Percentiles rank a stretch among this genome's conserved stretches.
phyloP scores from a whole-genome alignment of 2,797 vertebrate species.

The Arremon aurantiirostris region DNA sequence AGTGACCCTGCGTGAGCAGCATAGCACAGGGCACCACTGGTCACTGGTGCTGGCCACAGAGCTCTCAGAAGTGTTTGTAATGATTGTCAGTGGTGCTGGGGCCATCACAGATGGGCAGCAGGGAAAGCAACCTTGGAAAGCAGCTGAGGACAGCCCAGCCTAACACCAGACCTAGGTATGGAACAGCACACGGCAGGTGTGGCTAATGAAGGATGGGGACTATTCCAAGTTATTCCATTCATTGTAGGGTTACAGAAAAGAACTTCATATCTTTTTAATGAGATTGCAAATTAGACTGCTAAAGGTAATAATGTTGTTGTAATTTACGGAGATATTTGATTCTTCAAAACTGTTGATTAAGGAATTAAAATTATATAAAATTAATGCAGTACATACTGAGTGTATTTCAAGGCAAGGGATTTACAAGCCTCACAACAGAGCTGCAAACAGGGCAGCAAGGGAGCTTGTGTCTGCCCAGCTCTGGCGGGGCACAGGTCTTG shows the following conservation, averaged over 20 bases:
- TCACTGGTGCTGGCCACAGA: background rate
- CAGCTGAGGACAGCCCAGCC: background rate
- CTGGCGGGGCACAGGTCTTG: background rate
- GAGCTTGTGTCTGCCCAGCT: background rate
- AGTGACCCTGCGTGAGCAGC: rapidly evolving
- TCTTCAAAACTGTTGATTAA: slow-evolving; percentile 51
- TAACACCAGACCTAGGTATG: background rate
- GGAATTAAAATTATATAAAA: slow-evolving; percentile 22
- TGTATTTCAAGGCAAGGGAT: background rate
- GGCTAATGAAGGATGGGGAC: background rate
- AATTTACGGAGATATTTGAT: slow-evolving; percentile 26
- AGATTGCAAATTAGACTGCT: slow-evolving; percentile 28
- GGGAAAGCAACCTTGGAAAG: background rate
- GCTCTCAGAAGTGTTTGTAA: background rate
- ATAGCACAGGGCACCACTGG: rapidly evolving
- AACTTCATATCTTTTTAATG: slow-evolving; percentile 34
- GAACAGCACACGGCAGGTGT: background rate
- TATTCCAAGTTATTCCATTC: background rate
- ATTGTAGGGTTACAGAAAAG: slow-evolving; percentile 9
- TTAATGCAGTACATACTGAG: background rate
- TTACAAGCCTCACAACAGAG: background rate
- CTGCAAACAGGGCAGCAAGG: background rate
- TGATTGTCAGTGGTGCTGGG: background rate
- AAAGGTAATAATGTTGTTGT: slow-evolving; percentile 28
- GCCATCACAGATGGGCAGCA: background rate